A percentile compares a stretch with the other conserved stretches of the same genome.
These are phyloP conservation scores for Eretmocerus hayati DNA, from an alignment of 2,888 invertebrate genomes.

Conservation along the genomic window DNA sequence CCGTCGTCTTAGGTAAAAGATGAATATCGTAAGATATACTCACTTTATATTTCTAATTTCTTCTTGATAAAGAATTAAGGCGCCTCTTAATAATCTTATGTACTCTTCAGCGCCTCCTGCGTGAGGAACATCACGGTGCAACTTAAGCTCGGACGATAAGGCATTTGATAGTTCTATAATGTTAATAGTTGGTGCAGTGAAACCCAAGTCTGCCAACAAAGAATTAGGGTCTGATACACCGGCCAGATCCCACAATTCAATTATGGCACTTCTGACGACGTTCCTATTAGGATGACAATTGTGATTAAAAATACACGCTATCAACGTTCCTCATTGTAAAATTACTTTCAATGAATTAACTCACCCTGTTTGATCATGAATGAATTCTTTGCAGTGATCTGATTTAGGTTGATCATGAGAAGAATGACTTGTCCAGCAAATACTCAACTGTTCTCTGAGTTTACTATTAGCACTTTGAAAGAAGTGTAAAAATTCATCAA, in stretches of 20 bases:
- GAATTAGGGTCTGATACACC: constrained; percentile 60
- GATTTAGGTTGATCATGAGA: constrained; percentile 22
- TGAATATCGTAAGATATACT: no score
- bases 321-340: background rate
- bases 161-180: constrained; percentile 59
- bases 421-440: background rate
- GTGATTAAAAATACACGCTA: background rate
- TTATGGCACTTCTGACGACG: constrained; percentile 44
- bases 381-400: constrained; percentile 29
- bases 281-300: no score
- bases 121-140: constrained; percentile 44
- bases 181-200: constrained; percentile 54
- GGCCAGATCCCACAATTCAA: constrained; percentile 68
- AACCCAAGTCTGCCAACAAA: constrained; percentile 63
- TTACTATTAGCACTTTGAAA: constrained; percentile 50
- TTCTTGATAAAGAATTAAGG: constrained; percentile 60
- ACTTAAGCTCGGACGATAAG: constrained; percentile 61
- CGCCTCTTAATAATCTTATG: constrained; percentile 55
- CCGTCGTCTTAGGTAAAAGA: no score
- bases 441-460: constrained; percentile 28
- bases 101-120: constrained; percentile 42
- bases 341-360: constrained; percentile 5
- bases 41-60: constrained; percentile 58
- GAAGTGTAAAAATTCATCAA: constrained; percentile 59
- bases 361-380: constrained; percentile 26